phyloP scores from a whole-genome alignment of 2,797 vertebrate genomes.

The Rhinogobio ventralis region DNA sequence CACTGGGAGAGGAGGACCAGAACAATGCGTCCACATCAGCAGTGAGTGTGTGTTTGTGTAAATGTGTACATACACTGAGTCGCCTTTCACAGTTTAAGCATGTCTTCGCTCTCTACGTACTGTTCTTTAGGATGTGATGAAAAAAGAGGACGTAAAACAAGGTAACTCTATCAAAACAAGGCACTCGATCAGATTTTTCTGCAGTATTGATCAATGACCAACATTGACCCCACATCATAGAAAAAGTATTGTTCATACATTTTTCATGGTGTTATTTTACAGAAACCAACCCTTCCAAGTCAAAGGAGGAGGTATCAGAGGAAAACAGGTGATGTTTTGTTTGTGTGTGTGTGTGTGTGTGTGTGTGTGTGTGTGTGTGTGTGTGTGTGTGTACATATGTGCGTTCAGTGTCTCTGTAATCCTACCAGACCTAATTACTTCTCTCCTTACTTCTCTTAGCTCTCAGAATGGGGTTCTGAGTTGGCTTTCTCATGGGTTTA shows the following conservation, averaged over 20 bases:
- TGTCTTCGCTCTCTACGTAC: not conserved
- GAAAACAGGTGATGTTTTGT: conserved; percentile 58
- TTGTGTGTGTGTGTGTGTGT: conserved; percentile 27
- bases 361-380: not conserved
- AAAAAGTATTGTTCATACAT: conserved; percentile 2
- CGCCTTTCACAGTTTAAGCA: conserved; percentile 13
- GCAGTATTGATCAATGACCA: not conserved
- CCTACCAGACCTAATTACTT: conserved; percentile 21
- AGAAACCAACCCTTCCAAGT: conserved; percentile 49
- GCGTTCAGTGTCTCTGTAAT: not conserved
- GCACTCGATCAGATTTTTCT: not conserved
- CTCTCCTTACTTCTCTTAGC: conserved; percentile 47
- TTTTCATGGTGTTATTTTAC: conserved; percentile 37
- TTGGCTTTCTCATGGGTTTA: conserved; percentile 71
- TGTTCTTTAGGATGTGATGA: conserved; percentile 54
- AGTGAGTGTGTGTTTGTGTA: conserved; percentile 46
- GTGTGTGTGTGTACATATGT: not conserved
- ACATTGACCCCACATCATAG: not conserved
- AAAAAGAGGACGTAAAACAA: conserved; percentile 58
- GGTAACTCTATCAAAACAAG: conserved; percentile 39
- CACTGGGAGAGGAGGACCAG: conserved; percentile 57
- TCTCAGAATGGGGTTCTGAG: conserved; percentile 66
- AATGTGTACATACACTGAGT: conserved; percentile 33
- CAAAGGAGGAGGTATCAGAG: conserved; percentile 50
- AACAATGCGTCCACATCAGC: conserved; percentile 26